A percentile compares a stretch with the other conserved stretches of the same genome.
These are phyloP conservation scores for Platysteira castanea DNA, from an alignment of 2,113 vertebrate genomes.

Conservation along the genomic window DNA sequence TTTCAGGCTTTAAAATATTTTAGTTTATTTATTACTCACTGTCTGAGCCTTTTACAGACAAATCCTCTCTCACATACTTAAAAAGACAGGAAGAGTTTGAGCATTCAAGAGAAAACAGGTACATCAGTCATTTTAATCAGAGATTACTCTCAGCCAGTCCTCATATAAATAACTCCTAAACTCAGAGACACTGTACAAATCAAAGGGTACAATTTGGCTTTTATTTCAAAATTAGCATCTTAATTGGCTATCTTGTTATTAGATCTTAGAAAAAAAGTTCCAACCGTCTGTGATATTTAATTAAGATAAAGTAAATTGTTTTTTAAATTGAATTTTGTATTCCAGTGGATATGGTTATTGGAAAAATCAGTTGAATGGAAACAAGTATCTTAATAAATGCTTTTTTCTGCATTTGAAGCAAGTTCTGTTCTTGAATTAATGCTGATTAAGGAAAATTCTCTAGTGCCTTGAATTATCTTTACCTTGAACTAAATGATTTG, in stretches of 20 bases:
- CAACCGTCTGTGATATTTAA: neutral
- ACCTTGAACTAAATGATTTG: neutral
- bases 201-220: neutral
- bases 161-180: neutral
- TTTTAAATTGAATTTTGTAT: slow-evolving; percentile 10
- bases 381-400: neutral
- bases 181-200: neutral
- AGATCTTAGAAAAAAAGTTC: neutral
- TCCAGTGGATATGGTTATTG: neutral
- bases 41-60: neutral
- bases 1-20: neutral
- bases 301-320: neutral
- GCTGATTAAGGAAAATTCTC: neutral
- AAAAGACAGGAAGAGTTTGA: neutral
- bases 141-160: neutral
- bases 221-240: neutral
- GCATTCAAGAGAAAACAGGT: neutral
- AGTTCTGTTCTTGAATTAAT: neutral
- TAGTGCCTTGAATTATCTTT: neutral
- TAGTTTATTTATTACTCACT: neutral
- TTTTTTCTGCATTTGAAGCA: neutral
- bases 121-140: neutral
- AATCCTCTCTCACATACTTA: neutral
- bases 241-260: neutral
- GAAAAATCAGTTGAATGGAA: slow-evolving; percentile 15